phyloP scores from a whole-genome alignment of 1,140 invertebrate genomes.

The Eueides isabella region DNA sequence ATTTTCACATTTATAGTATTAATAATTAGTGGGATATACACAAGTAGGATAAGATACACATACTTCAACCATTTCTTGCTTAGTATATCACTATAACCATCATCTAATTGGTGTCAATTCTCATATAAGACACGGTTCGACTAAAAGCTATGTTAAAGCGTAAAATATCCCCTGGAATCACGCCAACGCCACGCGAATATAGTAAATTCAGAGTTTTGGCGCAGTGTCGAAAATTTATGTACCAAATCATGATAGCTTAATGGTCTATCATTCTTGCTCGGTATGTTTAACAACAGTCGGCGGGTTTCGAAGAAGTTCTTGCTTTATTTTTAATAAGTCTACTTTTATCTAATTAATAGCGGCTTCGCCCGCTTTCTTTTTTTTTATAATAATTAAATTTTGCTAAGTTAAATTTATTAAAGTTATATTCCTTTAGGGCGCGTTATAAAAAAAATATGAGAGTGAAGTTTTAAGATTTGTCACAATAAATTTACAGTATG shows the following conservation, averaged over 20 bases:
- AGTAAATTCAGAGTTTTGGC: slow-evolving; percentile 25
- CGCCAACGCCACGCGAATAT: slow-evolving; percentile 21
- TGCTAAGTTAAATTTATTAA: too few species aligned
- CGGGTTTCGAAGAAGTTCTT: not conserved
- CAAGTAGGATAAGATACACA: too few species aligned
- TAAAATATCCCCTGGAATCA: slow-evolving; percentile 27
- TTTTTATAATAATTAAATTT: too few species aligned
- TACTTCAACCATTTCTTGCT: too few species aligned
- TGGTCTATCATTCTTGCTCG: slow-evolving; percentile 29
- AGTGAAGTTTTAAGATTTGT: too few species aligned
- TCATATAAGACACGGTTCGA: slow-evolving; percentile 10
- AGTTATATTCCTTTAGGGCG: too few species aligned
- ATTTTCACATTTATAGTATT: too few species aligned
- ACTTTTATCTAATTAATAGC: not conserved
- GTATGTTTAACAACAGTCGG: slow-evolving; percentile 19
- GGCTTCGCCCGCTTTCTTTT: too few species aligned
- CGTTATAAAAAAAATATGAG: too few species aligned
- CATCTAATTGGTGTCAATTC: slow-evolving; percentile 8
- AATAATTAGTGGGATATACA: too few species aligned
- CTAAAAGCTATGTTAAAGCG: slow-evolving; percentile 22
- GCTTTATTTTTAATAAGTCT: not conserved
- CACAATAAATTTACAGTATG: too few species aligned
- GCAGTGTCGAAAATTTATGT: slow-evolving; percentile 26
- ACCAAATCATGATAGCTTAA: slow-evolving; percentile 33
- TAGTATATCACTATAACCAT: not conserved